A percentile compares a stretch with the other conserved stretches of the same genome.
These are phyloP conservation scores for Dermochelys coriacea DNA, from an alignment of 2,797 vertebrate species.

Conservation along the genomic window DNA sequence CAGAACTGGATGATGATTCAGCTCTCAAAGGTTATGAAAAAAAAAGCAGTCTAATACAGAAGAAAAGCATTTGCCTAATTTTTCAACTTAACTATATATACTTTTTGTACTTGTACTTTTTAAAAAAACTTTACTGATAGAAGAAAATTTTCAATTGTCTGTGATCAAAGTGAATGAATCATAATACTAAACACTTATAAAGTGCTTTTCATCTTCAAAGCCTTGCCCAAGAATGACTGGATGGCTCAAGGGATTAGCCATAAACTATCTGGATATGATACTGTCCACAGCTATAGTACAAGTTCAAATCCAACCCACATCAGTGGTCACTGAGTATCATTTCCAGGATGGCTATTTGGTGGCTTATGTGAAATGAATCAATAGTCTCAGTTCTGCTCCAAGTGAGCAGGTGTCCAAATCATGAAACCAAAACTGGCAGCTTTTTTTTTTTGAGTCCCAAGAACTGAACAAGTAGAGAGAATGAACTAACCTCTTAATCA, in stretches of 20 bases:
- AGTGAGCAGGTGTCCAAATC: background rate
- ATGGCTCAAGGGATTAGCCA: conserved; percentile 14
- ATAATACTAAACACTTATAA: conserved; percentile 1
- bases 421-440: background rate
- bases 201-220: conserved; percentile 48
- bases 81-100: conserved; percentile 55
- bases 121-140: conserved; percentile 28
- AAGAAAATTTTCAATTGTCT: conserved; percentile 64
- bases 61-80: conserved; percentile 62
- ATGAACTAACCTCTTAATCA: conserved; percentile 9
- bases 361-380: conserved; percentile 5
- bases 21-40: conserved; percentile 42
- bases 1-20: conserved; percentile 70
- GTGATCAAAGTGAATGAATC: conserved; percentile 60
- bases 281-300: conserved; percentile 13
- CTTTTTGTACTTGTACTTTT: conserved; percentile 28
- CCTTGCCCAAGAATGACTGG: conserved; percentile 36
- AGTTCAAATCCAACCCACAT: conserved; percentile 44
- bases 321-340: background rate
- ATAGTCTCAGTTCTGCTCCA: conserved; percentile 2
- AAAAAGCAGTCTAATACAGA: conserved; percentile 57
- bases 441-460: background rate
- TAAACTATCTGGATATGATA: background rate
- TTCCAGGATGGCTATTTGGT: background rate
- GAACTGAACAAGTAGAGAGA: background rate